A percentile compares a stretch with the other conserved stretches of the same genome.
phyloP scores from a whole-genome alignment of 2,888 invertebrate species.

The Nymphalis urticae region DNA sequence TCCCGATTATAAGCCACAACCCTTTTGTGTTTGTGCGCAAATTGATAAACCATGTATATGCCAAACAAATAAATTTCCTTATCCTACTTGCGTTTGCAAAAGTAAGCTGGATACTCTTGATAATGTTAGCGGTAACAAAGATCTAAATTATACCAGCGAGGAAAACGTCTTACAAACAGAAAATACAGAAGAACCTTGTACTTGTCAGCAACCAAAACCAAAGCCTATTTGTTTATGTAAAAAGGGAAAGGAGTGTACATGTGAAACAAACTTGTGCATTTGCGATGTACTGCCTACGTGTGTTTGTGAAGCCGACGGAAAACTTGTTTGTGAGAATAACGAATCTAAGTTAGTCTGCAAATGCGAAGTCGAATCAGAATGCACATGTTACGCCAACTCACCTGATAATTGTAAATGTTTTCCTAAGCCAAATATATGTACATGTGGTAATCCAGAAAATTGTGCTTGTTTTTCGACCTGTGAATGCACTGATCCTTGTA shows the following conservation, averaged over 20 bases:
- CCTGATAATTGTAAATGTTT: conserved; percentile 56
- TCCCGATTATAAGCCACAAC: conserved; percentile 53
- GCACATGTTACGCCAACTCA: conserved; percentile 51
- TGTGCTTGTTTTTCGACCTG: conserved; percentile 64
- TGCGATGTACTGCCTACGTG: conserved; percentile 60
- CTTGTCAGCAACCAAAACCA: conserved; percentile 57
- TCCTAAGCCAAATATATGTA: conserved; percentile 51
- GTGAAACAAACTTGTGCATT: conserved; percentile 52
- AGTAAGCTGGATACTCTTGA: conserved; percentile 45
- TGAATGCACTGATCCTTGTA: conserved; percentile 61
- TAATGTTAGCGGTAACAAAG: conserved; percentile 10
- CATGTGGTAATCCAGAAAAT: conserved; percentile 60
- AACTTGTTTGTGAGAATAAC: conserved; percentile 49
- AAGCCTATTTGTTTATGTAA: conserved; percentile 54
- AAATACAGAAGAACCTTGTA: conserved; percentile 48
- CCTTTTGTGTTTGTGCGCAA: conserved; percentile 58
- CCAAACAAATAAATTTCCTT: conserved; percentile 55
- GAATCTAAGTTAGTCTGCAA: conserved; percentile 56
- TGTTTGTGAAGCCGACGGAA: conserved; percentile 53
- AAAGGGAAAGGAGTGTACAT: conserved; percentile 60
- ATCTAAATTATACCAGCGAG: conserved; percentile 37
- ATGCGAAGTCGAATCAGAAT: conserved; percentile 51
- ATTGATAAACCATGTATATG: conserved; percentile 69
- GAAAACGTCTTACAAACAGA: conserved; percentile 22
- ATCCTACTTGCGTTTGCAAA: conserved; percentile 61